Percentiles rank a stretch among this genome's conserved stretches.
Conservation (phyloP, 2,888 invertebrate genomes). For the Aromia moschata region DNA sequence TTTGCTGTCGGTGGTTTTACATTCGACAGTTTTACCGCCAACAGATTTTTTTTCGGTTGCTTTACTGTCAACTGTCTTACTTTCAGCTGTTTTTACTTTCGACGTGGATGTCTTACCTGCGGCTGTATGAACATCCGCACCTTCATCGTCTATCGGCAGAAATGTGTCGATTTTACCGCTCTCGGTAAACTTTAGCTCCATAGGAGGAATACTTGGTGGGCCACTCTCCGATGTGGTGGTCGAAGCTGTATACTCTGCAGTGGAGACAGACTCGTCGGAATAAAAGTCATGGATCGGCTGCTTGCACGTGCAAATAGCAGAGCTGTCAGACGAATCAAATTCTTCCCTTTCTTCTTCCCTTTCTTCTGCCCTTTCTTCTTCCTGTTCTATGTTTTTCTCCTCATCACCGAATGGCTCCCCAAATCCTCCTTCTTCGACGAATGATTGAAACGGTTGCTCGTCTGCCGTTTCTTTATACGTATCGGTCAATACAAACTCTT, state of each 20-base stretch:
- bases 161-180: background rate
- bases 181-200: background rate
- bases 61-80: background rate
- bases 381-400: background rate
- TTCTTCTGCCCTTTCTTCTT: background rate
- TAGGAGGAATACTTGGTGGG: background rate
- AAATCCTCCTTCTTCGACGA: background rate
- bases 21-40: background rate
- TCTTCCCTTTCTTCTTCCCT: background rate
- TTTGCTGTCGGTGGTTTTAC: background rate
- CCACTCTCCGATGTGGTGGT: background rate
- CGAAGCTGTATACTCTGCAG: background rate
- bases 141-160: background rate
- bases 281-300: background rate
- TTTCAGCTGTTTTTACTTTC: background rate
- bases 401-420: background rate
- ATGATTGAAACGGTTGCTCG: too few species aligned
- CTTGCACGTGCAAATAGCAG: background rate
- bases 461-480: background rate
- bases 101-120: background rate
- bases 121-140: background rate
- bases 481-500: background rate
- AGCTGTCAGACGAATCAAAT: background rate
- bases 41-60: slow-evolving; percentile 1
- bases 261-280: background rate